Evolutionary conservation across 2,888 invertebrate species (phyloP).

Genomic region (Minunthozetes semirufus): DNA sequence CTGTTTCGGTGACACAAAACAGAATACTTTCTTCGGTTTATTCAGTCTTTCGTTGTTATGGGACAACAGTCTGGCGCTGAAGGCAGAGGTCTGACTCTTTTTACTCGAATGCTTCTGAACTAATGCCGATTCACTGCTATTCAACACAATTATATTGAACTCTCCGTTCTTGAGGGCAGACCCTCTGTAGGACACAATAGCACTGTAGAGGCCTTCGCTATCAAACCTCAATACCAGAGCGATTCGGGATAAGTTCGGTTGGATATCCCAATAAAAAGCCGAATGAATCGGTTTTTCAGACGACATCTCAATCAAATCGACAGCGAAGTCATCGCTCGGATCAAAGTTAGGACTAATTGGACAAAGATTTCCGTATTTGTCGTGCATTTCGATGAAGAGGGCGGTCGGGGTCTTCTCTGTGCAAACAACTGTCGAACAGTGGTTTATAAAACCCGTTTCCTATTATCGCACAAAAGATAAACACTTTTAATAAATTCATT

Average conservation of each 20-base stretch:
- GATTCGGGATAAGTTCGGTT: conserved; percentile 39
- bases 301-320: conserved; percentile 40
- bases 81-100: conserved; percentile 70
- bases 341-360: conserved; percentile 42
- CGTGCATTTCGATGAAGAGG: conserved; percentile 80
- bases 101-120: conserved; percentile 80
- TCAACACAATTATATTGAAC: conserved; percentile 83
- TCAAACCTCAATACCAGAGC: conserved; percentile 60
- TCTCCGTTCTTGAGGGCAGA: conserved; percentile 75
- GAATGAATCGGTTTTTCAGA: conserved; percentile 39
- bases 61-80: conserved; percentile 69
- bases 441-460: conserved; percentile 72
- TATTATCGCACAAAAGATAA: conserved; percentile 47
- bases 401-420: conserved; percentile 67
- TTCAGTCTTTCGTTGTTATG: conserved; percentile 57
- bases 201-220: conserved; percentile 72
- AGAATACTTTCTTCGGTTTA: conserved; percentile 77
- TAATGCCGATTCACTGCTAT: conserved; percentile 72
- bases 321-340: conserved; percentile 41
- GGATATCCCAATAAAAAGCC: conserved; percentile 41
- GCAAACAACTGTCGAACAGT: conserved; percentile 76
- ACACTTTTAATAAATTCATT: conserved; percentile 20
- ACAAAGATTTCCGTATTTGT: conserved; percentile 81
- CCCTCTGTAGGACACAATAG: conserved; percentile 67
- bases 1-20: conserved; percentile 84